Evolutionary conservation across 2,797 vertebrate species (phyloP).

Genomic region (Euphonia xanthogaster): DNA sequence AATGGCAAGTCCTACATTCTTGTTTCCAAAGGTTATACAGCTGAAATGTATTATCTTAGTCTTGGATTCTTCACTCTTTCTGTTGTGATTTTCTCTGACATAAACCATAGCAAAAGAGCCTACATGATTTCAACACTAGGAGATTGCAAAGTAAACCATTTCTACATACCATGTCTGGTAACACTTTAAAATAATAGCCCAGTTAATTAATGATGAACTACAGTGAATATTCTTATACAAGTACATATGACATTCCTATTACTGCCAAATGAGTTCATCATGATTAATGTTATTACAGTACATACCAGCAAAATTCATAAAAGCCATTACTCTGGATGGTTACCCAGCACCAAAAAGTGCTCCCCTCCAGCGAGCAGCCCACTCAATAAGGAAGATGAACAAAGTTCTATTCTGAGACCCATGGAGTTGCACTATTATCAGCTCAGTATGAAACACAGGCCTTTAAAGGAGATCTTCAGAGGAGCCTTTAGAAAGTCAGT

Average conservation of each 20-base stretch:
- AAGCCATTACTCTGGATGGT: slow-evolving; percentile 48
- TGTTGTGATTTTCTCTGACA: slow-evolving; percentile 77
- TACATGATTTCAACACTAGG: slow-evolving; percentile 77
- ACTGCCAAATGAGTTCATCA: slow-evolving; percentile 79
- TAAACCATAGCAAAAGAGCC: slow-evolving; percentile 74
- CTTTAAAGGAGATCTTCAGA: slow-evolving; percentile 59
- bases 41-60: slow-evolving; percentile 61
- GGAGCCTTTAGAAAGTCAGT: background rate
- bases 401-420: slow-evolving; percentile 54
- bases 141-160: slow-evolving; percentile 81
- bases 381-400: slow-evolving; percentile 55
- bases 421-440: background rate
- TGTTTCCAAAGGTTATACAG: slow-evolving; percentile 59
- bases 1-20: background rate
- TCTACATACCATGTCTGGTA: slow-evolving; percentile 84
- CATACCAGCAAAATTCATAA: slow-evolving; percentile 71
- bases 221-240: slow-evolving; percentile 79
- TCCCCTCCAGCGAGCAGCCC: slow-evolving; percentile 10
- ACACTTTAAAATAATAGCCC: slow-evolving; percentile 82
- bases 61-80: slow-evolving; percentile 56
- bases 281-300: slow-evolving; percentile 82
- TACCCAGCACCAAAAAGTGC: slow-evolving; percentile 47
- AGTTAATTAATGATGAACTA: slow-evolving; percentile 82
- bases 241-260: slow-evolving; percentile 78
- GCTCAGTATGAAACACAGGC: background rate